Evolutionary conservation across 2,888 invertebrate genomes (phyloP), one percentile per base, ranked within the genome.

Genomic region (Eretmocerus hayati): DNA sequence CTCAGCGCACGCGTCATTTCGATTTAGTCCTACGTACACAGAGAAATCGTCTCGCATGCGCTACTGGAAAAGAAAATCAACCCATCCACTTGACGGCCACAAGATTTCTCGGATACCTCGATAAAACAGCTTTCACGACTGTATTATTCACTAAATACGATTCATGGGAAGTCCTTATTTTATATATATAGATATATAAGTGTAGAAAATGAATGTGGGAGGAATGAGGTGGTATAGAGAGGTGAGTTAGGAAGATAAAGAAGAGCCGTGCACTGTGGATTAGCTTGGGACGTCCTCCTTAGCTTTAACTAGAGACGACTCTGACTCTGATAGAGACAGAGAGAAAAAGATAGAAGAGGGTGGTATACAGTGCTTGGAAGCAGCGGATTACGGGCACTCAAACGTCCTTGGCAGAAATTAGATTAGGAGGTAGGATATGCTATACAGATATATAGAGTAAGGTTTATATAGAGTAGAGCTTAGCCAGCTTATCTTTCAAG

Each of bases 401-500:
- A 52, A 52, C 46, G 46, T 48, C 42, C 46, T 46, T 42, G 42
- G 48, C 48, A 39, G 44, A 52, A 52, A 52, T 52, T 52, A 52
- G 48, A 52, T 52, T 52, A 48, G 48, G 33, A 39, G 48, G 38
- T n/a, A n/a, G n/a, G n/a, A n/a, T n/a, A n/a, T n/a, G n/a, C n/a
- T n/a, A n/a, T n/a, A n/a, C n/a, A n/a, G n/a, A 26, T 16, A 26
- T 16, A n/a, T 18, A 30, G 5, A 42, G 4, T 21, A 2, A 11
- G 4, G 8, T 8, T 9, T 30, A 32, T 36, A 44, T 31, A 20
- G 11, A 32, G 18, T 31, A 20, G 11, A 32, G 18, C 16, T 26
- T 26, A 6, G 26, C 26, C 8, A 11, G 26, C 26, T 26, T 26
- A 26, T 26, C 26, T 26, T 11, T 6, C 26, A 9, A 26, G 26